phyloP scores from a whole-genome alignment of 2,113 vertebrate genomes.

The Paradoxurus hermaphroditus region DNA sequence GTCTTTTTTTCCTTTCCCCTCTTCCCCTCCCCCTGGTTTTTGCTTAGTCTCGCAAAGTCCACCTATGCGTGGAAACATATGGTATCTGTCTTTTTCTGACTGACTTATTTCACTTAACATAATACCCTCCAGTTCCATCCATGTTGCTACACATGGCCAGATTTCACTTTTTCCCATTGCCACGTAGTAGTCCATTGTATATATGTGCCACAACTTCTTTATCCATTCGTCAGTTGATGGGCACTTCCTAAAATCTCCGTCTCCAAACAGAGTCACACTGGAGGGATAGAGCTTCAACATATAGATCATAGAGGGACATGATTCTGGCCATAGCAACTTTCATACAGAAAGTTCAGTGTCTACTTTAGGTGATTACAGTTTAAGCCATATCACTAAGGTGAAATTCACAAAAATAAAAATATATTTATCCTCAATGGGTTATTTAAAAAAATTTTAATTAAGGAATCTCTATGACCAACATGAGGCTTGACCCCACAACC shows the following conservation, averaged over 20 bases:
- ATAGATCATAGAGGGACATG: background rate
- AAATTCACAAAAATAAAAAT: constrained; percentile 50
- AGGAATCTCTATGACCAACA: background rate
- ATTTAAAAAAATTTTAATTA: background rate
- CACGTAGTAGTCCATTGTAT: no score
- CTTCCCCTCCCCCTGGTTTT: no score
- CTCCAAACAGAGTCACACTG: background rate
- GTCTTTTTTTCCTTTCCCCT: no score
- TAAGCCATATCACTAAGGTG: background rate
- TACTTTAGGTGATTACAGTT: constrained; percentile 4
- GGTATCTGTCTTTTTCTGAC: no score
- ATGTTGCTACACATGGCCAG: no score
- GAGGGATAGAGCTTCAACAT: background rate
- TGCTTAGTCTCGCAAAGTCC: no score
- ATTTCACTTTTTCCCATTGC: no score
- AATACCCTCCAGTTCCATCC: no score
- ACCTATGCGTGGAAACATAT: no score
- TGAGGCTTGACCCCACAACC: background rate
- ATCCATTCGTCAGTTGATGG: no score
- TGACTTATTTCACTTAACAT: no score
- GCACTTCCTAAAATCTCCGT: background rate
- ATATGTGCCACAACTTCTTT: no score
- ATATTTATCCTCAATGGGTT: background rate
- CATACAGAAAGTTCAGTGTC: background rate
- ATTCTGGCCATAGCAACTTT: background rate